phyloP scores from a whole-genome alignment of 2,888 invertebrate species.

The Eristalinus aeneus region DNA sequence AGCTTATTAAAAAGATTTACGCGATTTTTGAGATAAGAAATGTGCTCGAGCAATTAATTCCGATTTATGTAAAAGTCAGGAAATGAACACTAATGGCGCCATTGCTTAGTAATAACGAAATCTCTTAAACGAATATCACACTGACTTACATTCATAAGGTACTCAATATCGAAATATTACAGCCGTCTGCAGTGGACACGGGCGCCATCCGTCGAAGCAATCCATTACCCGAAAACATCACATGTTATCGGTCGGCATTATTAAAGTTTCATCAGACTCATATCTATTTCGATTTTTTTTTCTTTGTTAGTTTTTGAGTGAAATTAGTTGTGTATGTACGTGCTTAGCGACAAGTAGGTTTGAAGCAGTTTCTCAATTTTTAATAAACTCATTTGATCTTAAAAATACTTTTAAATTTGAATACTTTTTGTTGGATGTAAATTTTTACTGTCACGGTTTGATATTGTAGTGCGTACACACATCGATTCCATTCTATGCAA shows the following conservation, averaged over 20 bases:
- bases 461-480: too few species aligned
- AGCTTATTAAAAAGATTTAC: not conserved
- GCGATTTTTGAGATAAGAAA: not conserved
- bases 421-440: too few species aligned
- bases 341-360: not conserved
- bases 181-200: not conserved
- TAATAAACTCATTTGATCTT: not conserved
- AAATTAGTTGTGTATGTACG: not conserved
- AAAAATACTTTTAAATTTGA: not conserved
- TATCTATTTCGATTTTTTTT: slow-evolving; percentile 8
- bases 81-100: not conserved
- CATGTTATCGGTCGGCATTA: slow-evolving; percentile 31
- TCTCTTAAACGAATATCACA: not conserved
- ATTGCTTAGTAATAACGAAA: not conserved
- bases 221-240: slow-evolving; percentile 27
- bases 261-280: slow-evolving; percentile 27
- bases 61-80: not conserved
- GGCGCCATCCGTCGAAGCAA: slow-evolving; percentile 31
- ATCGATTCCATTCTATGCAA: too few species aligned
- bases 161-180: not conserved
- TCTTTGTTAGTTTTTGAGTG: not conserved
- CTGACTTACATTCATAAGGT: not conserved
- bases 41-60: not conserved
- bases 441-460: too few species aligned
- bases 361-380: not conserved